phyloP scores from a whole-genome alignment of 2,888 invertebrate species.

The Orchesella flavescens region DNA sequence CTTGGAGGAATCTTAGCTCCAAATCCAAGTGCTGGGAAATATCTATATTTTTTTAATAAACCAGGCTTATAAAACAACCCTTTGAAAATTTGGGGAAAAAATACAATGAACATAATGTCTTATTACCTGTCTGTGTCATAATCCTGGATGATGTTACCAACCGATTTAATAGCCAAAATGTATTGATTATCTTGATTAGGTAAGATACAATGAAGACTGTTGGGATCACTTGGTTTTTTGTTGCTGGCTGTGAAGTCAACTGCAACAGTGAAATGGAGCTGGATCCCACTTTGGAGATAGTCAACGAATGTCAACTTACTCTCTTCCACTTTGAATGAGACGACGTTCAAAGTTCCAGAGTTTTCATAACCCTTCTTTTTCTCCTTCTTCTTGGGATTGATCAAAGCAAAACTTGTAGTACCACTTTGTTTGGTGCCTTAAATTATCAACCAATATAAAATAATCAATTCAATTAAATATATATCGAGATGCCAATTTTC shows the following conservation, averaged over 20 bases:
- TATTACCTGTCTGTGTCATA: constrained; percentile 69
- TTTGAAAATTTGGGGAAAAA: background rate
- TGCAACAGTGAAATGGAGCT: constrained; percentile 74
- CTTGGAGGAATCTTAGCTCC: constrained; percentile 64
- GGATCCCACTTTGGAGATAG: constrained; percentile 75
- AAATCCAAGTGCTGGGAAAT: constrained; percentile 64
- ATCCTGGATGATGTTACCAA: constrained; percentile 76
- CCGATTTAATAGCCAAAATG: constrained; percentile 75
- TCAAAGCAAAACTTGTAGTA: constrained; percentile 50
- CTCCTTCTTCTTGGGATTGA: constrained; percentile 74
- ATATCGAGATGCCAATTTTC: too few species aligned
- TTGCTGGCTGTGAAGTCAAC: constrained; percentile 69
- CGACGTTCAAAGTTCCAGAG: constrained; percentile 76
- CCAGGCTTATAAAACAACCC: too few species aligned
- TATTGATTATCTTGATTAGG: constrained; percentile 76
- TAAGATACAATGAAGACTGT: constrained; percentile 74
- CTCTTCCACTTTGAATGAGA: constrained; percentile 70
- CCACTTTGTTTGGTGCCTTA: constrained; percentile 30
- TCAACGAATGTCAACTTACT: constrained; percentile 75
- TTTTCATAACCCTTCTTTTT: constrained; percentile 76
- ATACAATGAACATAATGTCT: background rate
- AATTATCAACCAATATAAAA: constrained; percentile 3
- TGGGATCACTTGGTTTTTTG: constrained; percentile 72
- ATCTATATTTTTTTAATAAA: constrained; percentile 74
- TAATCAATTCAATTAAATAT: too few species aligned